A percentile compares a stretch with the other conserved stretches of the same genome.
phyloP scores from a whole-genome alignment of 2,797 vertebrate species.

The Meda fulgida region DNA sequence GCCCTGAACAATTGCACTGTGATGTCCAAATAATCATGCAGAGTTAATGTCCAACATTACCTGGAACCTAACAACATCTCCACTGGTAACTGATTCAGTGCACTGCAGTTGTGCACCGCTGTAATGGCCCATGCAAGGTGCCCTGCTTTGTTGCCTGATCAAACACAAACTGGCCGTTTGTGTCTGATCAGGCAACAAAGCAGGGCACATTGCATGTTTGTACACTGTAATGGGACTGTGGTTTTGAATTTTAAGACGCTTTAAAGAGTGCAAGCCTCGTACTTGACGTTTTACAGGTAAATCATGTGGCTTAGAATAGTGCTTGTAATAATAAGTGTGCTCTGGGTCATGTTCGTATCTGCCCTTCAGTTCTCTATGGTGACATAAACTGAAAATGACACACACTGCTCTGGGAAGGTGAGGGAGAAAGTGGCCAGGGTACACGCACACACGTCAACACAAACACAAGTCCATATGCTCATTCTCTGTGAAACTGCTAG shows the following conservation, averaged over 20 bases:
- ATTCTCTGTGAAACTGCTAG: constrained; percentile 8
- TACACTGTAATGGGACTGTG: neutral
- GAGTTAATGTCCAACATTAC: constrained; percentile 3
- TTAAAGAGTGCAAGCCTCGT: neutral
- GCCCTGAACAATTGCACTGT: constrained; percentile 37
- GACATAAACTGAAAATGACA: constrained; percentile 41
- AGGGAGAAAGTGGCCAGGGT: neutral
- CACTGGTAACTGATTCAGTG: neutral
- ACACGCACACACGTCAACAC: constrained; percentile 1
- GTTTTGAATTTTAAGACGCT: neutral
- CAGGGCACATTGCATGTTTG: neutral
- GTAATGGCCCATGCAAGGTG: neutral
- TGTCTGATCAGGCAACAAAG: neutral
- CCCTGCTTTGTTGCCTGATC: no score
- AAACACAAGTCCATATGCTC: constrained; percentile 10
- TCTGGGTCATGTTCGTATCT: constrained; percentile 24
- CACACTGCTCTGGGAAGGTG: constrained; percentile 19
- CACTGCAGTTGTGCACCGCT: neutral
- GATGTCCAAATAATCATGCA: constrained; percentile 37
- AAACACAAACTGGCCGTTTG: neutral
- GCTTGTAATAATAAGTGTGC: constrained; percentile 15
- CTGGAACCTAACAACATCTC: neutral
- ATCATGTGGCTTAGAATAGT: neutral
- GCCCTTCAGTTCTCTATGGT: constrained; percentile 29
- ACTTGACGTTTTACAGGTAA: constrained; percentile 32